Percentiles rank a stretch among this genome's conserved stretches.
phyloP scores from a whole-genome alignment of 2,113 vertebrate genomes.

The Apteryx mantelli region DNA sequence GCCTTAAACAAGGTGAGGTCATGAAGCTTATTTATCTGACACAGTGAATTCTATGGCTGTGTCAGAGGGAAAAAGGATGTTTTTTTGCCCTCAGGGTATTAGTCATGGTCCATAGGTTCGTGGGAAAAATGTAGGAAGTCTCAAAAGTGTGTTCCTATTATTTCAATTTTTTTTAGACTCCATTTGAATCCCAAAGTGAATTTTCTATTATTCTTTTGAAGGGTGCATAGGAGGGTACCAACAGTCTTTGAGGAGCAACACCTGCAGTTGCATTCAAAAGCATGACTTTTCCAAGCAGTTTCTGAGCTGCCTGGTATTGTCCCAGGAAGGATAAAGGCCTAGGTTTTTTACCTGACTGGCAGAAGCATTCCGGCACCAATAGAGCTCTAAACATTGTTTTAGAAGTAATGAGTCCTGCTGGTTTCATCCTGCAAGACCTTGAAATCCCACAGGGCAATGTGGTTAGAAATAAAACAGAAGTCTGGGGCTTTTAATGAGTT shows the following conservation, averaged over 20 bases:
- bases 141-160: constrained; percentile 88
- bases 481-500: constrained; percentile 86
- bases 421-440: constrained; percentile 84
- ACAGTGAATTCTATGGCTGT: constrained; percentile 77
- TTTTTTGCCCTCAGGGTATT: constrained; percentile 86
- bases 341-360: constrained; percentile 89
- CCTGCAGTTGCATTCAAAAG: constrained; percentile 88
- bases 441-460: constrained; percentile 86
- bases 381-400: constrained; percentile 85
- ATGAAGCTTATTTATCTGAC: constrained; percentile 81
- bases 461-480: constrained; percentile 87
- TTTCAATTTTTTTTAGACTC: constrained; percentile 85
- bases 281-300: constrained; percentile 82
- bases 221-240: constrained; percentile 82
- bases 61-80: constrained; percentile 77
- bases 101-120: constrained; percentile 86
- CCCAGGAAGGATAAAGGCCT: constrained; percentile 79
- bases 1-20: constrained; percentile 78
- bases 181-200: constrained; percentile 84
- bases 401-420: constrained; percentile 88
- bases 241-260: constrained; percentile 84
- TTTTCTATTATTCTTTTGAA: constrained; percentile 85
- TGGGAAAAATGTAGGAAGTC: constrained; percentile 86
- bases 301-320: constrained; percentile 83
- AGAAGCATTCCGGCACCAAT: constrained; percentile 86